These are phyloP conservation scores for Perizoma flavofasciatum DNA, from an alignment of 2,888 invertebrate species.

Conservation along the genomic window DNA sequence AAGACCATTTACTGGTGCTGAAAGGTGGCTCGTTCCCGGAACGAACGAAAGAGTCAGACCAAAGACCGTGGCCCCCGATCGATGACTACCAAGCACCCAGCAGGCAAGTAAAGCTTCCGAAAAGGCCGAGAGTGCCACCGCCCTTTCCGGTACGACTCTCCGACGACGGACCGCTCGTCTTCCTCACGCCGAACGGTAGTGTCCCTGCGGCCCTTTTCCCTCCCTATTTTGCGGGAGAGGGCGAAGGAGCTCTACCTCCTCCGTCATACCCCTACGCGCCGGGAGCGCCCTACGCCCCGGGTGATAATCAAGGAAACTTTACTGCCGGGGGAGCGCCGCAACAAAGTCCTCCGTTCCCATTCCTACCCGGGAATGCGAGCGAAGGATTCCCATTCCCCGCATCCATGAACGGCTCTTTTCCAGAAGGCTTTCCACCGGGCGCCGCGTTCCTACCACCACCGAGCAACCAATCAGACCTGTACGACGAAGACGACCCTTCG, in stretches of 20 bases:
- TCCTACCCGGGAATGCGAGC: constrained; percentile 84
- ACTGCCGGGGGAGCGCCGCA: constrained; percentile 86
- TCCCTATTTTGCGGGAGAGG: constrained; percentile 86
- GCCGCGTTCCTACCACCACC: constrained; percentile 86
- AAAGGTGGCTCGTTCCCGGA: constrained; percentile 90
- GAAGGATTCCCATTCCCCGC: constrained; percentile 82
- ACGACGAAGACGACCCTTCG: constrained; percentile 96
- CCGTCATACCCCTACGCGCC: constrained; percentile 85
- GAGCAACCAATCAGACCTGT: constrained; percentile 89
- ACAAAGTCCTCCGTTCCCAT: constrained; percentile 86
- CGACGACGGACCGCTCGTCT: constrained; percentile 93
- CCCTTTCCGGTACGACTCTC: constrained; percentile 96
- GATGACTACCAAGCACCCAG: constrained; percentile 93
- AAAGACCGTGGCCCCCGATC: constrained; percentile 89
- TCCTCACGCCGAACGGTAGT: constrained; percentile 92
- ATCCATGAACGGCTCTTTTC: constrained; percentile 84
- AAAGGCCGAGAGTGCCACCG: constrained; percentile 93
- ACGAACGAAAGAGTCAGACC: constrained; percentile 71
- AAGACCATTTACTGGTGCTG: constrained; percentile 92
- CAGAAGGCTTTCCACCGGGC: constrained; percentile 82
- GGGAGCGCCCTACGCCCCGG: constrained; percentile 79
- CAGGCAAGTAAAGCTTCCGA: constrained; percentile 93
- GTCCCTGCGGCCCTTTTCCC: constrained; percentile 88
- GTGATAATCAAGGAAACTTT: constrained; percentile 87
- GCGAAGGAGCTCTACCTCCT: constrained; percentile 80